phyloP scores from a whole-genome alignment of 35 echinoderm and acorn worm species.

The Lytechinus pictus region DNA sequence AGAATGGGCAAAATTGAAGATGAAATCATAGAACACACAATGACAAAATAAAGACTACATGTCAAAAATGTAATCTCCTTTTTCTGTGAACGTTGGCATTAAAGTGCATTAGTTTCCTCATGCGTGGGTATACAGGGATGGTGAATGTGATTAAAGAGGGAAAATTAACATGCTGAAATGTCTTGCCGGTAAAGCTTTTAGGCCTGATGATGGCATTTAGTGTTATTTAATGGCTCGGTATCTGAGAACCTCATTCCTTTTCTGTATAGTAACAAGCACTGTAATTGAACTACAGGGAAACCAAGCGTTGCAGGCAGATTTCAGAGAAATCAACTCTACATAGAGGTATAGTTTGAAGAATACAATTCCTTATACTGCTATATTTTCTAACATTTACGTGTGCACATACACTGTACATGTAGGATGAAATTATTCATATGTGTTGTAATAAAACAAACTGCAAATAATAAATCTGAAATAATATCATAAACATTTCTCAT shows the following conservation, averaged over 20 bases:
- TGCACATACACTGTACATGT: too few species aligned
- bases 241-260: neutral
- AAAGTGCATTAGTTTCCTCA: neutral
- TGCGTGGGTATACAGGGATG: neutral
- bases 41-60: neutral
- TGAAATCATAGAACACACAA: too few species aligned
- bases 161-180: conserved; percentile 3
- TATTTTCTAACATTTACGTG: too few species aligned
- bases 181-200: conserved; percentile 3
- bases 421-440: too few species aligned
- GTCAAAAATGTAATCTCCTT: neutral
- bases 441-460: too few species aligned
- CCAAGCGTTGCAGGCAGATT: neutral
- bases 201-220: neutral
- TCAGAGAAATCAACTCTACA: neutral
- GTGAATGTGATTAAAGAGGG: neutral
- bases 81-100: neutral
- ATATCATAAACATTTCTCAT: too few species aligned
- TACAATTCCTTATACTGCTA: too few species aligned
- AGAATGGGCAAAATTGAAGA: neutral
- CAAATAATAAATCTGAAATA: too few species aligned
- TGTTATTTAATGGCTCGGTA: neutral
- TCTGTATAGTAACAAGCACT: neutral
- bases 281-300: too few species aligned
- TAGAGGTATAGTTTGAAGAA: neutral